phyloP scores from a whole-genome alignment of 2,113 vertebrate genomes.

The Condylura cristata region DNA sequence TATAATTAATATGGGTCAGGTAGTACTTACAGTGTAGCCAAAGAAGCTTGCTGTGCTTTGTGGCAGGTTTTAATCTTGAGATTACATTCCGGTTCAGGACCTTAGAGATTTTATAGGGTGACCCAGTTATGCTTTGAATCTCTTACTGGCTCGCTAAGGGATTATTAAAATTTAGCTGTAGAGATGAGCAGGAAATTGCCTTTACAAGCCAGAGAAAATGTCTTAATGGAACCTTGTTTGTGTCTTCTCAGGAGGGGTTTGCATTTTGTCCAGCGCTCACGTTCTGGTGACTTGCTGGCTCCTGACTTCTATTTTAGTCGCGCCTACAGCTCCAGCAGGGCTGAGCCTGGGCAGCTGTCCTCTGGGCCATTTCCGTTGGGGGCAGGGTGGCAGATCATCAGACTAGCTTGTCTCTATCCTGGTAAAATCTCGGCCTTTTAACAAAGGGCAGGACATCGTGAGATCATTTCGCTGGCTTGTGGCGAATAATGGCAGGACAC shows the following conservation, averaged over 20 bases:
- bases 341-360: conserved; percentile 72
- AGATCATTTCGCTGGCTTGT: background rate
- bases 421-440: conserved; percentile 15
- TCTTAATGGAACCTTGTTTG: background rate
- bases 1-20: background rate
- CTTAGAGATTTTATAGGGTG: conserved; percentile 57
- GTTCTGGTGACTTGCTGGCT: conserved; percentile 59
- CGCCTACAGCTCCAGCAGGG: conserved; percentile 40
- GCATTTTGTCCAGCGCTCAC: background rate
- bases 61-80: conserved; percentile 53
- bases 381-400: background rate
- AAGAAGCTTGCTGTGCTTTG: background rate
- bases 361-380: conserved; percentile 26
- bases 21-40: background rate
- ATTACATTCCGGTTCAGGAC: conserved; percentile 45
- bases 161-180: conserved; percentile 45
- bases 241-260: conserved; percentile 33
- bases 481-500: background rate
- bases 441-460: background rate
- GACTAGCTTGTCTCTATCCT: background rate
- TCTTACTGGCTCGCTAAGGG: background rate
- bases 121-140: conserved; percentile 63
- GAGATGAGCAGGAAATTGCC: conserved; percentile 16
- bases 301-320: conserved; percentile 69
- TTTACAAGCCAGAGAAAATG: background rate